These are phyloP conservation scores for Leptothorax acervorum DNA, from an alignment of 2,888 invertebrate species.

Conservation along the genomic window DNA sequence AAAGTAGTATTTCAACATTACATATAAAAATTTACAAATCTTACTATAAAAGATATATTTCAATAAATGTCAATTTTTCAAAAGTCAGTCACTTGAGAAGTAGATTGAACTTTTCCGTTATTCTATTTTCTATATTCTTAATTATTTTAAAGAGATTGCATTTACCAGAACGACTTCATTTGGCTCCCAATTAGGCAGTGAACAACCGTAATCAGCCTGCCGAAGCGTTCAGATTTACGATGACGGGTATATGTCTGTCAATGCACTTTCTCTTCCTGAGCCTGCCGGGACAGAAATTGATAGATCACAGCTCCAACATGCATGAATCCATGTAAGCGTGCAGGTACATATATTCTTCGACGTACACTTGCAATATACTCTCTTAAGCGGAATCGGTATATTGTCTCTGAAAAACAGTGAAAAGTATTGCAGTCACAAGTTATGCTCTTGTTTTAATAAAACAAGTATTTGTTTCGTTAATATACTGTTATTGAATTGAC, in stretches of 20 bases:
- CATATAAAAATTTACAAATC: not conserved
- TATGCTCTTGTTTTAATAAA: no score
- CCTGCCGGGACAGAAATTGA: slow-evolving; percentile 8
- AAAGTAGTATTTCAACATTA: not conserved
- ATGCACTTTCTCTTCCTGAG: slow-evolving; percentile 14
- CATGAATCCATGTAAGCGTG: slow-evolving; percentile 5
- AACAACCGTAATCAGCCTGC: not conserved
- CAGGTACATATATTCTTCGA: not conserved
- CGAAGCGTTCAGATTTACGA: not conserved
- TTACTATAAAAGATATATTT: not conserved
- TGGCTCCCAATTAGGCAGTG: not conserved
- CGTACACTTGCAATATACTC: not conserved
- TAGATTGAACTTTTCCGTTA: not conserved
- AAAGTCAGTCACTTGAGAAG: not conserved
- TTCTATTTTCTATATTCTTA: not conserved
- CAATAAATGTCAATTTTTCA: not conserved
- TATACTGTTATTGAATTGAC: no score
- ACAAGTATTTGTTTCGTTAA: no score
- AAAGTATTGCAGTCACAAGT: not conserved
- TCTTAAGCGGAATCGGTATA: not conserved
- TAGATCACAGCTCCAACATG: not conserved
- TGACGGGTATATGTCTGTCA: not conserved
- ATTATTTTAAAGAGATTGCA: not conserved
- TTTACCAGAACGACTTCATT: not conserved
- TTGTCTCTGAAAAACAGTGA: not conserved